Base-by-base conservation (phyloP, 2,797 vertebrate genomes). In the Geotria australis region DNA sequence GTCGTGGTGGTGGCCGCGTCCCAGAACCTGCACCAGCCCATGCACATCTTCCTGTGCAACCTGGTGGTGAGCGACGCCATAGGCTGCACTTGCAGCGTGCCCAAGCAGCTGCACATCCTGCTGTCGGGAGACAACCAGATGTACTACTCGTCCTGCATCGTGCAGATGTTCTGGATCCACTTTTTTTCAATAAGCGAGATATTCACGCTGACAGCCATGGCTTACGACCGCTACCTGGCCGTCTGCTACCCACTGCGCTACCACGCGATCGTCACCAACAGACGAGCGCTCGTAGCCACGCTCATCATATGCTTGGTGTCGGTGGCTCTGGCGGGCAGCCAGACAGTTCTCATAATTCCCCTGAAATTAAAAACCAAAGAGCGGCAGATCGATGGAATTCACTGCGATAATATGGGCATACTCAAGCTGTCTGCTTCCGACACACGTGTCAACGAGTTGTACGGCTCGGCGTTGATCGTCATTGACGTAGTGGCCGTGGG, bases 161-260 rank as follows among this genome's bases (percentile, higher is more conserved):
- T 63, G 45, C 71, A 71, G 57, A 62, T 71, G 8, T 71, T 64
- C 58, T 70, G 69, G 9, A 61, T 71, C 9, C 69, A 72, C 58
- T 68, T 71, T 47, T 63, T 72, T 10, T 69, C 66, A 10, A 66
- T 67, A 57, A 65, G 62, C 48, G 71, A 71, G 61, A 68, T 67
- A 64, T 62, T 72, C 48, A 59, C 71, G 46, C 58, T 71, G 53
- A 69, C 65, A 11, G 64, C 63, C 8, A 72, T 70, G 71, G 71
- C 70, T 11, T 73, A 66, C 1, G 68, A 73, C 53, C 65, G 70
- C 10, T 71, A 70, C 45, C 59, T 70, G 9, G 70, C 71, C 58
- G 70, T 71, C 56, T 69, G 70, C 47, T 64, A 65, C 48, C 69
- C 71, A 47, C 47, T 73, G 60, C 63, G 60, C 5, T 72, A 72